These are phyloP conservation scores for Hiodon tergisus DNA, from an alignment of 2,113 vertebrate genomes.

Conservation along the genomic window DNA sequence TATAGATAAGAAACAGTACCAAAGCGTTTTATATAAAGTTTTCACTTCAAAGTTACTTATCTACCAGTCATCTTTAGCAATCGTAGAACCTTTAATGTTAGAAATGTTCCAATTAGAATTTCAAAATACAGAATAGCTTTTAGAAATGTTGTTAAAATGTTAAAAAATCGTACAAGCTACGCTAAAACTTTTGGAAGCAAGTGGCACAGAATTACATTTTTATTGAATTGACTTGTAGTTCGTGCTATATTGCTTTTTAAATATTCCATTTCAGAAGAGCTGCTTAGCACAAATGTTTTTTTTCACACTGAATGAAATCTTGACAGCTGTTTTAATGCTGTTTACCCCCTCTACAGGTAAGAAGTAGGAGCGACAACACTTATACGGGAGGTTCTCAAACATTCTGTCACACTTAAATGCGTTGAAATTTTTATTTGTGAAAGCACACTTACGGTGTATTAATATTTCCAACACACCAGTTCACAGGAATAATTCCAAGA, in stretches of 20 bases:
- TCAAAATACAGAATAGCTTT: no score
- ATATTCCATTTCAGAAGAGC: no score
- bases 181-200: no score
- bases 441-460: not conserved
- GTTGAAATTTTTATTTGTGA: not conserved
- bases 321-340: not conserved
- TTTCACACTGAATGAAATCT: no score
- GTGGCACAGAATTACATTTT: no score
- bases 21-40: not conserved
- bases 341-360: constrained; percentile 12
- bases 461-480: no score
- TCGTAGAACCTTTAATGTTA: not conserved
- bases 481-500: no score
- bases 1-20: not conserved
- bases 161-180: no score
- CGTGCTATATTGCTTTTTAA: no score
- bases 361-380: constrained; percentile 4
- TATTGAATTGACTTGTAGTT: no score
- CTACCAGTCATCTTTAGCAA: not conserved
- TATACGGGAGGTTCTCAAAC: constrained; percentile 31
- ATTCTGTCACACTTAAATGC: constrained; percentile 31
- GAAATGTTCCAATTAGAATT: not conserved
- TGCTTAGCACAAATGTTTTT: no score
- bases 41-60: constrained; percentile 7
- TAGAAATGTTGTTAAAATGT: no score